phyloP scores from a whole-genome alignment of 2,113 vertebrate species.

The Loxodonta africana region DNA sequence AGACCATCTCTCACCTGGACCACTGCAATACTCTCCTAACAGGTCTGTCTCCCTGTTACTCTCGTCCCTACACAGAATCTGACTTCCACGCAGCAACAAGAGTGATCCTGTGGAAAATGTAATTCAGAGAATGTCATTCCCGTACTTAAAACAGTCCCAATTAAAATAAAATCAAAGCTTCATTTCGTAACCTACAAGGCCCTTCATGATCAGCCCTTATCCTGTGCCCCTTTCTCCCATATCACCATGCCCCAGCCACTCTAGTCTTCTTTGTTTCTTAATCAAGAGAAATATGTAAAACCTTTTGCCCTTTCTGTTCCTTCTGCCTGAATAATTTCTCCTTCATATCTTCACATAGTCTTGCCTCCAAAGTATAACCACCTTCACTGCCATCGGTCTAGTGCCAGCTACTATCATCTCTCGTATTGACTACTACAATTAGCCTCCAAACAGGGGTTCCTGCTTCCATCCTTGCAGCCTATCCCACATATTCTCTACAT shows the following conservation, averaged over 20 bases:
- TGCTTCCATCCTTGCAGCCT: not conserved
- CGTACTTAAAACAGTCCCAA: not conserved
- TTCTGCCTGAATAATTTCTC: not conserved
- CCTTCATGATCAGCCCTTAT: not conserved
- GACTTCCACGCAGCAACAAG: not conserved
- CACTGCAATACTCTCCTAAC: not conserved
- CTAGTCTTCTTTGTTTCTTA: conserved; percentile 21
- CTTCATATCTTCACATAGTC: not conserved
- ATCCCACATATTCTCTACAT: not conserved
- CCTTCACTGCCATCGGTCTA: not conserved
- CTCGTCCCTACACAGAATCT: not conserved
- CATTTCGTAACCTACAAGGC: not conserved
- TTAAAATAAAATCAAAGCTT: conserved; percentile 5
- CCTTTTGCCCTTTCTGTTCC: not conserved
- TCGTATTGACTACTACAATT: not conserved
- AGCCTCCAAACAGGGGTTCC: not conserved
- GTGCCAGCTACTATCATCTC: not conserved
- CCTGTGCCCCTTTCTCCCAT: not conserved
- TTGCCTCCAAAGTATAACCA: conserved; percentile 31
- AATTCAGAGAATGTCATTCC: not conserved
- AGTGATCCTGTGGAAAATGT: not conserved
- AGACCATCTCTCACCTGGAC: not conserved
- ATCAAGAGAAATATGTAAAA: not conserved
- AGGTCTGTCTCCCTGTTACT: not conserved
- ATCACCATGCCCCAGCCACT: not conserved